Evolutionary conservation across 2,797 vertebrate species (phyloP).

Genomic region (Scarus forsteni): DNA sequence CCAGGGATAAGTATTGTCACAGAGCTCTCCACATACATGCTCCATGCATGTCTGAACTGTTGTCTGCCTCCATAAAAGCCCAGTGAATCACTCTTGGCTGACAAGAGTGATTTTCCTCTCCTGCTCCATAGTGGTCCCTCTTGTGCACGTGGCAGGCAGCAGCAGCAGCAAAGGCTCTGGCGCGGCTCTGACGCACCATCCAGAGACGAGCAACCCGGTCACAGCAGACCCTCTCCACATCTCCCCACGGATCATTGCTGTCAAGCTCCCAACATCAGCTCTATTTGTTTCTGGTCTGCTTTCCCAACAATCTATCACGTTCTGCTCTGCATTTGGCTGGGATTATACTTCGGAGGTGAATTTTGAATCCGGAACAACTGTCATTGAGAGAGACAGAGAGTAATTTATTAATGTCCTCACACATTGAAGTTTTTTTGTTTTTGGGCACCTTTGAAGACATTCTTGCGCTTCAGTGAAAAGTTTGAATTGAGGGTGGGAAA

Average conservation of each 20-base stretch:
- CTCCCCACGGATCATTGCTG: slow-evolving; percentile 63
- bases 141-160: slow-evolving; percentile 72
- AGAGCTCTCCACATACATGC: no score
- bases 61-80: slow-evolving; percentile 51
- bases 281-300: slow-evolving; percentile 5
- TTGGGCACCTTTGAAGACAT: slow-evolving; percentile 53
- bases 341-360: slow-evolving; percentile 80
- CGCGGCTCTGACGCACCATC: slow-evolving; percentile 83
- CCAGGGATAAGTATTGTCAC: no score
- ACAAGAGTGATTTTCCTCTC: slow-evolving; percentile 63
- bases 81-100: slow-evolving; percentile 69
- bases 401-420: slow-evolving; percentile 56
- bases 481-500: slow-evolving; percentile 58
- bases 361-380: slow-evolving; percentile 74
- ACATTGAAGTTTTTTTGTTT: slow-evolving; percentile 24
- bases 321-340: slow-evolving; percentile 55
- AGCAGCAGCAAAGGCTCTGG: slow-evolving; percentile 56
- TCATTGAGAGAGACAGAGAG: slow-evolving; percentile 60
- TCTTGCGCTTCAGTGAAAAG: slow-evolving; percentile 52
- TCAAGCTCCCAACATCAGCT: slow-evolving; percentile 40
- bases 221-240: slow-evolving; percentile 64
- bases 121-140: slow-evolving; percentile 78
- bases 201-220: slow-evolving; percentile 75
- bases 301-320: slow-evolving; percentile 11
- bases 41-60: slow-evolving; percentile 32